Evolutionary conservation across 1,140 invertebrate genomes (phyloP), one percentile per base, ranked within the genome.

Genomic region (Drosophila fuyamai): DNA sequence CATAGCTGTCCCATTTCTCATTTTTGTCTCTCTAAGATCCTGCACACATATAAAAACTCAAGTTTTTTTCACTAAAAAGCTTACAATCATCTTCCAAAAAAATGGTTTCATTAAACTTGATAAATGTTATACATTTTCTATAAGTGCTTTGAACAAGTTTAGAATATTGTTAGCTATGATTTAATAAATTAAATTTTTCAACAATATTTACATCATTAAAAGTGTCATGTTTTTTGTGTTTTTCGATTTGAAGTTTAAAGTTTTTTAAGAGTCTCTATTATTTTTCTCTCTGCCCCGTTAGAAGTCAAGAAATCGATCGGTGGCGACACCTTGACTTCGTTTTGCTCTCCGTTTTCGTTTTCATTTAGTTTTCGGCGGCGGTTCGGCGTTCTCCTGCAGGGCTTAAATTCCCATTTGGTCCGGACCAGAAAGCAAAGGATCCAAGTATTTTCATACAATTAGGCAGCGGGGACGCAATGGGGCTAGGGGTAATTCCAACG

Each of bases 401-500:
- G 79, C 81, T 86, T 81, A 65, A 85, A 66, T 79, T 77, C 75
- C 60, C 67, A 89, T 84, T 89, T 62, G 76, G 51, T 53, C n/a
- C 18, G 41, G 38, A 55, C 40, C 38, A 48, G 38, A 59, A 79
- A 61, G 48, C 53, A 55, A 73, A 81, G 73, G 73, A 76, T 67
- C 63, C 67, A 80, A 88, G 72, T 88, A 89, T 89, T 80, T 84
- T 89, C 84, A 80, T 89, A 80, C 83, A 88, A 88, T 88, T 88
- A 88, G 83, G 73, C 81, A 76, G 54, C 43, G 46, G 55, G 76
- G 46, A 5, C 9, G 36, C 7, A 38, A 23, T 13, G 40, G 13
- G 8, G 18, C 12, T 10, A 4, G 50, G 8, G 14, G 44, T 29
- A 53, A 38, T 80, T 59, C 62, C 50, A 76, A 60, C 47, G 43